phyloP scores from a whole-genome alignment of 2,888 invertebrate genomes.

The Torymus texanus region DNA sequence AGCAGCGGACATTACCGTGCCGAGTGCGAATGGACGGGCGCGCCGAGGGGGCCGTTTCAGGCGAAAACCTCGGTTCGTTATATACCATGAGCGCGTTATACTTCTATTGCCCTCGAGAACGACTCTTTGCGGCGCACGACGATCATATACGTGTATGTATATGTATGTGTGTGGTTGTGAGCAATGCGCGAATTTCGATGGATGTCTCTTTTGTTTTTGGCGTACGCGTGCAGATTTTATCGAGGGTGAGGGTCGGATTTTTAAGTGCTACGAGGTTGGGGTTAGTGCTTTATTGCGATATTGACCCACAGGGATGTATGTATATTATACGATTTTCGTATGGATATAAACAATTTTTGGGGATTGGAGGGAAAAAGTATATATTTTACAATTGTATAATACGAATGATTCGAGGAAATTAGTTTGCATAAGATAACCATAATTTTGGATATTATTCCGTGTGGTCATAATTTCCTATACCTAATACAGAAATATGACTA shows the following conservation, averaged over 20 bases:
- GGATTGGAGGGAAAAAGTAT: no score
- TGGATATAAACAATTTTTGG: no score
- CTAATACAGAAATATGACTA: no score
- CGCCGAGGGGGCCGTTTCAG: conserved; percentile 68
- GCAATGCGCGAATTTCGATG: conserved; percentile 30
- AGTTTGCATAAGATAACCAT: no score
- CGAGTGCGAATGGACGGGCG: conserved; percentile 68
- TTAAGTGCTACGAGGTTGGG: conserved; percentile 8
- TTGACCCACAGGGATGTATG: not conserved
- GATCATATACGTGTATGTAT: conserved; percentile 15
- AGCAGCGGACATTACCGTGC: conserved; percentile 63
- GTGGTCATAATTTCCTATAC: not conserved
- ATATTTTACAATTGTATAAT: no score
- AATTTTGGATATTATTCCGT: no score
- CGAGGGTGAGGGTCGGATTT: conserved; percentile 6
- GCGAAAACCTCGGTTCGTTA: conserved; percentile 34
- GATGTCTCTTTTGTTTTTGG: conserved; percentile 5
- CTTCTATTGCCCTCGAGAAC: conserved; percentile 6
- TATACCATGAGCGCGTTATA: not conserved
- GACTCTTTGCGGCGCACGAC: not conserved
- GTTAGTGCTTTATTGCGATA: conserved; percentile 37
- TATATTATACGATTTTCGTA: no score
- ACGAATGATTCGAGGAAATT: no score
- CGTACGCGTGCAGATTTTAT: not conserved
- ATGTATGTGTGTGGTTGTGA: no score